A percentile compares a stretch with the other conserved stretches of the same genome.
These are phyloP conservation scores for Melieria omissa DNA, from an alignment of 2,888 invertebrate genomes.

Conservation along the genomic window DNA sequence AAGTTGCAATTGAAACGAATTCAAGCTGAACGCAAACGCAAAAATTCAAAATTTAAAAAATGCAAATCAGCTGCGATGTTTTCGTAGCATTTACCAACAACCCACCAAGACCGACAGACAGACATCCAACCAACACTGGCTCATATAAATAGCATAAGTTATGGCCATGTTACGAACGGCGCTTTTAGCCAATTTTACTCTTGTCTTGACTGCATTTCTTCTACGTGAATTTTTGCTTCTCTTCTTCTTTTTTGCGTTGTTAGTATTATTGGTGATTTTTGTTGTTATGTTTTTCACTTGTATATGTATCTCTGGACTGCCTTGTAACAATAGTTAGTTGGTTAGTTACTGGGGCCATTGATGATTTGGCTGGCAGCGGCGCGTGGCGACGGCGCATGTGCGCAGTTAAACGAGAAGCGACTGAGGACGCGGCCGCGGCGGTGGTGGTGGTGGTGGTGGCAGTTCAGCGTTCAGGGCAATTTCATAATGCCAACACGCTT, in stretches of 20 bases:
- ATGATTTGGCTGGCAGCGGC: no score
- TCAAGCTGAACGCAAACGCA: no score
- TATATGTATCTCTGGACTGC: background rate
- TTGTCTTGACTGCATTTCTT: background rate
- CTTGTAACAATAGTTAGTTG: background rate
- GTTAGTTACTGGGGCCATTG: background rate
- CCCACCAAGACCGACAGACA: no score
- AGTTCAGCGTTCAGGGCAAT: constrained; percentile 6
- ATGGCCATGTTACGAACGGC: constrained; percentile 24
- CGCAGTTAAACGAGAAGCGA: background rate
- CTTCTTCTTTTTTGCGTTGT: background rate
- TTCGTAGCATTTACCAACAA: no score
- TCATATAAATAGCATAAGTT: constrained; percentile 19
- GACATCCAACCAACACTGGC: no score
- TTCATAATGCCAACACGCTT: constrained; percentile 9
- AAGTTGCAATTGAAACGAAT: no score
- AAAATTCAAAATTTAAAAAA: no score
- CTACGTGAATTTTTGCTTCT: constrained; percentile 8
- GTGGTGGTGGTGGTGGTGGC: background rate
- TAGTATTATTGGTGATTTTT: no score
- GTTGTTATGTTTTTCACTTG: no score
- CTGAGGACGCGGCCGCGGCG: background rate
- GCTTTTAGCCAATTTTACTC: constrained; percentile 26
- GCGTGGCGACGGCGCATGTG: background rate
- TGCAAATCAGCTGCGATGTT: no score